These are phyloP conservation scores for Dolichoris vasculosae DNA, from an alignment of 1,140 invertebrate genomes.

Conservation along the genomic window DNA sequence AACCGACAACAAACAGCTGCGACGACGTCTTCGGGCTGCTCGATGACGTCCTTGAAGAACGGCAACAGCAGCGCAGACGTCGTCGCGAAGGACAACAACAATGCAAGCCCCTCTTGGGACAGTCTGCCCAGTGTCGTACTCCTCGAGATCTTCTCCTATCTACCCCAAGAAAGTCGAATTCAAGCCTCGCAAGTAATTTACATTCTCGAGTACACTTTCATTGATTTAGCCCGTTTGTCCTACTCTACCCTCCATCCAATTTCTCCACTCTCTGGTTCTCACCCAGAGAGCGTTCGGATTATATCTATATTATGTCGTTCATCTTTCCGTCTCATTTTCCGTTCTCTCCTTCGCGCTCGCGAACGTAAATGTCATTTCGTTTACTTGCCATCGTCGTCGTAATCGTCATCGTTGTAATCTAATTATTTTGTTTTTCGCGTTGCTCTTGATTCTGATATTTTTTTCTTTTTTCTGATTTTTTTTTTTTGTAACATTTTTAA, in stretches of 20 bases:
- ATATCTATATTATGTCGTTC: slow-evolving; percentile 15
- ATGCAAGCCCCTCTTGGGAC: slow-evolving; percentile 71
- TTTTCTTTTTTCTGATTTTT: not conserved
- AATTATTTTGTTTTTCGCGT: not conserved
- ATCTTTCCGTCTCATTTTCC: not conserved
- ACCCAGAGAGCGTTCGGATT: not conserved
- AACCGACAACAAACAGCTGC: slow-evolving; percentile 8
- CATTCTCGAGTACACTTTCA: slow-evolving; percentile 37
- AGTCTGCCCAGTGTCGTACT: slow-evolving; percentile 79
- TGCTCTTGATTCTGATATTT: not conserved
- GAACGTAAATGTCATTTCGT: slow-evolving; percentile 42
- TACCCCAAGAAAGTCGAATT: slow-evolving; percentile 76
- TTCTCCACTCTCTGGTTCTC: not conserved
- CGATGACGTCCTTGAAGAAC: slow-evolving; percentile 34
- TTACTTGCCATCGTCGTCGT: slow-evolving; percentile 11
- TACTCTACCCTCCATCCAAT: slow-evolving; percentile 10
- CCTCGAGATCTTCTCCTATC: slow-evolving; percentile 79
- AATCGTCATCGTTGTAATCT: not conserved
- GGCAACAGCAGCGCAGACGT: not conserved
- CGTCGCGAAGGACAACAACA: slow-evolving; percentile 2
- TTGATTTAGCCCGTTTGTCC: slow-evolving; percentile 7
- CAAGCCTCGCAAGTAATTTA: slow-evolving; percentile 74
- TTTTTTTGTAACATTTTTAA: not conserved
- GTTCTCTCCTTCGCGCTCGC: not conserved
- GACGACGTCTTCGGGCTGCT: not conserved